A percentile compares a stretch with the other conserved stretches of the same genome.
phyloP scores from a whole-genome alignment of 2,888 invertebrate genomes.

The Caenorhabditis uteleia region DNA sequence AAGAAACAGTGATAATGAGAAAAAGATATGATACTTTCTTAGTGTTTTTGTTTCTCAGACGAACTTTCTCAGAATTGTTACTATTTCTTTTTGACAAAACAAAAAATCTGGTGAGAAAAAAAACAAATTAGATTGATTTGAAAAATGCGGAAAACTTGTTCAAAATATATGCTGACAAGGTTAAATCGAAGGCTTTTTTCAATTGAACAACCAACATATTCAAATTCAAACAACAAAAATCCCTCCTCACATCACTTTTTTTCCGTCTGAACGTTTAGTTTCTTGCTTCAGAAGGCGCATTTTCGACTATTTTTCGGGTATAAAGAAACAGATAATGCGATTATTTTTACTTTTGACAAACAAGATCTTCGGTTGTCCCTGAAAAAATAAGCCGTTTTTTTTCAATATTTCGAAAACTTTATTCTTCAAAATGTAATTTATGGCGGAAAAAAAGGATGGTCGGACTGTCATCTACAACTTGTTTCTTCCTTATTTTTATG shows the following conservation, averaged over 20 bases:
- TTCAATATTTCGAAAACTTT: no score
- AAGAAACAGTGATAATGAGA: no score
- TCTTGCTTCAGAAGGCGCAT: neutral
- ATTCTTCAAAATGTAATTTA: no score
- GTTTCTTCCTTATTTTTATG: no score
- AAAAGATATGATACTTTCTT: no score
- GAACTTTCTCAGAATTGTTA: neutral
- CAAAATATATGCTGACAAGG: slow-evolving; percentile 1
- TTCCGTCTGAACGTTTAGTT: neutral
- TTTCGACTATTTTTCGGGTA: neutral
- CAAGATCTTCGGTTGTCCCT: no score
- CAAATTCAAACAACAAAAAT: slow-evolving; percentile 1
- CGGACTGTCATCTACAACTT: no score
- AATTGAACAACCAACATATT: no score
- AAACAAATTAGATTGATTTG: neutral
- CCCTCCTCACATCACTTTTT: no score
- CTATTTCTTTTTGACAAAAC: neutral
- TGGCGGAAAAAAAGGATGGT: no score
- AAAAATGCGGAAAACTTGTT: neutral
- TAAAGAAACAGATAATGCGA: slow-evolving; percentile 16
- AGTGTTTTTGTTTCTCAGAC: neutral
- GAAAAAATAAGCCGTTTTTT: no score
- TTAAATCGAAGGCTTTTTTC: neutral
- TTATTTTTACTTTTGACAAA: slow-evolving; percentile 18
- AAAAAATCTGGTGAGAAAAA: neutral